Evolutionary conservation across 2,797 vertebrate species (phyloP).

Genomic region (Apogon hyalosoma): DNA sequence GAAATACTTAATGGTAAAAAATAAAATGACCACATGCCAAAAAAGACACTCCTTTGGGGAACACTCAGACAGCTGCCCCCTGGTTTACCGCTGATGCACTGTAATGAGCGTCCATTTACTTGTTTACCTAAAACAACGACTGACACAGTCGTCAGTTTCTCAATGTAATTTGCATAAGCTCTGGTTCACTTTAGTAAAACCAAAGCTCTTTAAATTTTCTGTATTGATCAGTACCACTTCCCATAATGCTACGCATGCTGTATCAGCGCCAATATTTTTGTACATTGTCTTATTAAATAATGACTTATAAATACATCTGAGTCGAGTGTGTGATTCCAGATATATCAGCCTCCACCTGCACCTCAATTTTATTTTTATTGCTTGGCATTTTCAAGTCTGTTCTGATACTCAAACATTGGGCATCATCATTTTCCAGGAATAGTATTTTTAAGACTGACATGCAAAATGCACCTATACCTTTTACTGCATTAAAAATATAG

Average conservation of each 20-base stretch:
- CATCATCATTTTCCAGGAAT: too few species aligned
- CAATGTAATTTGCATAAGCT: conserved; percentile 2
- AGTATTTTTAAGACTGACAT: too few species aligned
- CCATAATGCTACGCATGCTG: conserved; percentile 63
- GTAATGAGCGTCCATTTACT: neutral
- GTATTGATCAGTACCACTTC: conserved; percentile 28
- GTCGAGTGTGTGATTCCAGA: conserved; percentile 38
- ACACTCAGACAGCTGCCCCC: conserved; percentile 3
- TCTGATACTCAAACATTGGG: too few species aligned
- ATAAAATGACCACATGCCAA: conserved; percentile 10
- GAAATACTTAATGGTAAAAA: conserved; percentile 18
- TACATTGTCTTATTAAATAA: conserved; percentile 85
- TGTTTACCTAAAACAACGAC: conserved; percentile 4
- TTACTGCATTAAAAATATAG: too few species aligned
- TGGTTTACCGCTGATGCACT: conserved; percentile 13
- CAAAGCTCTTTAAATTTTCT: conserved; percentile 16
- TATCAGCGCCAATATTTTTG: conserved; percentile 81
- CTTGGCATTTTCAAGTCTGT: too few species aligned
- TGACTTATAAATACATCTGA: conserved; percentile 74
- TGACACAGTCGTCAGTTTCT: conserved; percentile 11
- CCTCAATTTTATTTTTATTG: too few species aligned
- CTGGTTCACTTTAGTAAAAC: neutral
- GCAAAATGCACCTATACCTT: too few species aligned
- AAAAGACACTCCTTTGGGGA: conserved; percentile 9
- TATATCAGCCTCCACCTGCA: neutral